Evolutionary conservation across 2,113 vertebrate genomes (phyloP).

Genomic region (Bambusicola thoracicus): DNA sequence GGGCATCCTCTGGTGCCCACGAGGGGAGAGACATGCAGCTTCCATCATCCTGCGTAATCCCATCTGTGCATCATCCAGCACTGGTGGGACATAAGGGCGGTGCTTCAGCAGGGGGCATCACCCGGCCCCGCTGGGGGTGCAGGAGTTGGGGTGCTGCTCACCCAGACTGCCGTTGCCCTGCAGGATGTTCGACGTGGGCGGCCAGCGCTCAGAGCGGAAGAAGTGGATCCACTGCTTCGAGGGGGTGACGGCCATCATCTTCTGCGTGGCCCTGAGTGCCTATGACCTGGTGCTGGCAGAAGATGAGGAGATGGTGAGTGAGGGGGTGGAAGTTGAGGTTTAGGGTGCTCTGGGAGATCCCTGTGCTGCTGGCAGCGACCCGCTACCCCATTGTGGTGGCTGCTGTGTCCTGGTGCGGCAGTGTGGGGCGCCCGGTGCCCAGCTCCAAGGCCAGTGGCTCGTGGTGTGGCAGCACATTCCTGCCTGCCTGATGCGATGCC

Average conservation of each 20-base stretch:
- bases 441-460: not conserved
- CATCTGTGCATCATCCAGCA: not conserved
- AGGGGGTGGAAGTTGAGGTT: not conserved
- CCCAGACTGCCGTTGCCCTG: fast-evolving
- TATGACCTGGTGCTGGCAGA: constrained; percentile 98
- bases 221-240: constrained; percentile 94
- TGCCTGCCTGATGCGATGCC: not conserved
- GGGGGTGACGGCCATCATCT: constrained; percentile 98
- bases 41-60: not conserved
- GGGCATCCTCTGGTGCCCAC: not conserved
- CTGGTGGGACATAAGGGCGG: not conserved
- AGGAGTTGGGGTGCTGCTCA: fast-evolving
- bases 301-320: constrained; percentile 97
- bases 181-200: constrained; percentile 67
- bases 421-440: not conserved
- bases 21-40: fast-evolving
- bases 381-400: not conserved
- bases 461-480: not conserved
- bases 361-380: not conserved
- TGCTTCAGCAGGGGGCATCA: not conserved
- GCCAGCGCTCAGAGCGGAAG: not conserved
- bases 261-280: constrained; percentile 95
- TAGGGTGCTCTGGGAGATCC: not conserved
- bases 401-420: not conserved
- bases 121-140: not conserved